Base-by-base conservation (phyloP, 2,888 invertebrate genomes). In the Acrobasis suavella region DNA sequence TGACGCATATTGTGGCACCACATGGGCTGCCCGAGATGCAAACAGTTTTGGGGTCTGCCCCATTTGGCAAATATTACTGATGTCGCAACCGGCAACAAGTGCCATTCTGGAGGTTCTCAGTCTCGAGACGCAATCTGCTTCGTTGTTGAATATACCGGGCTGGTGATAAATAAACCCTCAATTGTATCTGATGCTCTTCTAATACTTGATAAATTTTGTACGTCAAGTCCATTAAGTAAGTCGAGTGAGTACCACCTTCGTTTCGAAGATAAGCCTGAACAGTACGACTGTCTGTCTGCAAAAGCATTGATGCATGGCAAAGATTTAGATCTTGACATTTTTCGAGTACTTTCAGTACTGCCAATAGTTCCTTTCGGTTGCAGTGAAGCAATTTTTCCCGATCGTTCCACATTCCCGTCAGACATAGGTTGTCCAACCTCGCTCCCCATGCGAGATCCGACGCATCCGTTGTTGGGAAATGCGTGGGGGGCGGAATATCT, bases 201-300 rank as follows among this genome's bases (percentile, higher is more conserved):
- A 42, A 12, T 8, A 42, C 10, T 12, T 42, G 42, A 42, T 42
- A 10, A 42, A 42, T 14, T 5, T 8, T 42, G 42, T 42, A 42
- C 2, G 12, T 10, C 14, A 42, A 14, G 1, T 72, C 42, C 61
- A 69, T 64, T 1, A 75, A 55, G 1, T 61, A 12, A 49, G 32
- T 0, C 0, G 76, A 76, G 60, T 70, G 72, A 0, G 72, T 76
- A 0, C 77, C 76, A 9, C 78, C 78, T 60, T 79, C 75, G 55
- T 77, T 75, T 8, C 70, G 62, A 3, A 62, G n/a, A 50, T 62
- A 62, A n/a, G 62, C 37, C 0, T 56, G 16, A 9, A 56, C 62
- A n/a, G 62, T 56, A 14, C 37, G 46, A 50, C 56, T 62, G 56
- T 62, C 62, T 55, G 46, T 46, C 37, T 62, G 62, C 7, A 62